Base-by-base conservation (phyloP, 2,113 vertebrate genomes). In the Caloenas nicobarica region DNA sequence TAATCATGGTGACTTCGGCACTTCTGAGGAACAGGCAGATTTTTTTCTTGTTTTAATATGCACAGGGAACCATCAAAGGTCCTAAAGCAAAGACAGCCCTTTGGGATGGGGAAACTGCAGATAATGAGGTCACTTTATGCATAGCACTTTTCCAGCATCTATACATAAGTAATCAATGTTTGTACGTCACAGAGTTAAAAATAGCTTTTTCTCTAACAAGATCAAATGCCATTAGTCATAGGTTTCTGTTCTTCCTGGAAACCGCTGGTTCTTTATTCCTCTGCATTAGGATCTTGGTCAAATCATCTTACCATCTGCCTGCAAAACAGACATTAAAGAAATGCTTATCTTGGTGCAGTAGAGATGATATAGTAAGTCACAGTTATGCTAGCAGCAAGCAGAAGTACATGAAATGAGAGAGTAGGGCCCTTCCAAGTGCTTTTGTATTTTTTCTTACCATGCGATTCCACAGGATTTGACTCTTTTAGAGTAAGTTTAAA, bases 191-290 rank as follows among this genome's bases (percentile, higher is more conserved):
- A 64, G 92, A 84, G 78, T 84, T 95, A 91, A 96, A 96, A 97
- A 95, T 93, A 96, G 86, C 86, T 94, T 23, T 38, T 73, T 84
- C 60, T 65, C 65, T 74, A 86, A 69, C 65, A 64, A 65, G 92
- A 93, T 88, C 92, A 95, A 93, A 95, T 81, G 53, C 77, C 61
- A 84, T 96, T 94, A 96, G 93, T 94, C 90, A 81, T 56, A 88
- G 74, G 50, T 87, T 82, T 86, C 80, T 91, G 10, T 71, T 93
- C 38, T 64, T 92, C 77, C 73, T 91, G 72, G 64, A 71, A 93
- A 92, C 42, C 71, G 46, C 68, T 86, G 19, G 19, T 79, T 73
- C 86, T 93, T 90, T 86, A 68, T 77, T 81, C 38, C 42, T 81
- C 51, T 81, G n/a, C 31, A n/a, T 22, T 60, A 65, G 29, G 13